Conservation (phyloP, 2,113 vertebrate genomes). For the Fulmarus glacialis region DNA sequence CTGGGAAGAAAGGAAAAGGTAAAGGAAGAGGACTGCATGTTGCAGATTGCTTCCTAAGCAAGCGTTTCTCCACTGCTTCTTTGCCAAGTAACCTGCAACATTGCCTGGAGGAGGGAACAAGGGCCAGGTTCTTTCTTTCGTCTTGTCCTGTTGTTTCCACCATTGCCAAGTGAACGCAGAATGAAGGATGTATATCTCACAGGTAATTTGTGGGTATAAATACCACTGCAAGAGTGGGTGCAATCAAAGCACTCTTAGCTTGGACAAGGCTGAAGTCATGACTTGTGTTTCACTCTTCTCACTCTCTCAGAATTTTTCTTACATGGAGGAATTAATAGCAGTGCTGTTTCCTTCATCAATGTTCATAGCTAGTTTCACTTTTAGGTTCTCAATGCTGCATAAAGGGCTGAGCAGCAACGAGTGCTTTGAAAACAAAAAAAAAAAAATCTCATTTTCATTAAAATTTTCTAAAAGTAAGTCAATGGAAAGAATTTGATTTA, state of each 20-base stretch:
- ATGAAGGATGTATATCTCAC: background rate
- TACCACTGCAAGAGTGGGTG: background rate
- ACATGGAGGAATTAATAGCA: background rate
- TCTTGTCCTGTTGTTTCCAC: background rate
- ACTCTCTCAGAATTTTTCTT: background rate
- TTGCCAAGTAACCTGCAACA: background rate
- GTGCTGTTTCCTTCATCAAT: background rate
- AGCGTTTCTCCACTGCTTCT: background rate
- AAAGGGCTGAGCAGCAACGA: background rate
- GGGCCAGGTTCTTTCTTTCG: background rate
- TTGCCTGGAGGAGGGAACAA: background rate
- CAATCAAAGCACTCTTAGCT: background rate
- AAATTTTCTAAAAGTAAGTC: background rate
- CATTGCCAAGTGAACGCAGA: background rate
- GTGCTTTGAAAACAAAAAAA: background rate
- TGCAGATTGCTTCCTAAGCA: background rate
- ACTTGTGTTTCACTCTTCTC: background rate
- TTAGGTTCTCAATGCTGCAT: background rate
- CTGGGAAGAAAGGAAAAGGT: background rate
- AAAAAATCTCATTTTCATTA: background rate
- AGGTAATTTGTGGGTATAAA: background rate
- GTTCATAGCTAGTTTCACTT: background rate
- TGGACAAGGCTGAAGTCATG: background rate
- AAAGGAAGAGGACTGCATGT: background rate
- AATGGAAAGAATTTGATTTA: background rate